Evolutionary conservation across 2,888 invertebrate genomes (phyloP).

Genomic region (Ochropleura plecta): DNA sequence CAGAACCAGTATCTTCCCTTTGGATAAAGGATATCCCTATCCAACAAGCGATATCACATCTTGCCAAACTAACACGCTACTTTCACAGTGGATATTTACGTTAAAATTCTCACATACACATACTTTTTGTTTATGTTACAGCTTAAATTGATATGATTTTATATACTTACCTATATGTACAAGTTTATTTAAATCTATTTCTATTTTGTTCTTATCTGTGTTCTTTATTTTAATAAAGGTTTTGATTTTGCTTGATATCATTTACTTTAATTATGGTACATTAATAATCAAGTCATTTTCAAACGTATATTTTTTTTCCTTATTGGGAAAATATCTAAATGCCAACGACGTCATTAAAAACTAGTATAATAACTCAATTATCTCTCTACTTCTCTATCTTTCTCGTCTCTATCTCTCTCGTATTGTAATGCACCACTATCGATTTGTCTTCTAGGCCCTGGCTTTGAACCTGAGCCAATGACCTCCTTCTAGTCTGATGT

Average conservation of each 20-base stretch:
- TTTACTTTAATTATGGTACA: background rate
- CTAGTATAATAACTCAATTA: background rate
- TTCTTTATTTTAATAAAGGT: background rate
- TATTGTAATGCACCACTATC: background rate
- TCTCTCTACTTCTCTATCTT: background rate
- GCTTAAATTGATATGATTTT: background rate
- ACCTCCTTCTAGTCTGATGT: conserved; percentile 74
- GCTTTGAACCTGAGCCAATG: conserved; percentile 73
- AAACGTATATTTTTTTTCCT: background rate
- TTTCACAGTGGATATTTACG: background rate
- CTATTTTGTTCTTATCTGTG: background rate
- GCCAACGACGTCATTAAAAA: background rate
- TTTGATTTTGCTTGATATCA: background rate
- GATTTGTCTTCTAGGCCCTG: conserved; percentile 50
- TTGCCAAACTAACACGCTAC: background rate
- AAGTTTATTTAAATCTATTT: background rate
- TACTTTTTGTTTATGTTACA: background rate
- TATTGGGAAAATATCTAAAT: background rate
- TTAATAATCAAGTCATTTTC: background rate
- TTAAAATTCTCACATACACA: background rate
- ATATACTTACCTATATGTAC: too few species aligned
- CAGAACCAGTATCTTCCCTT: too few species aligned
- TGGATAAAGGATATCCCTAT: too few species aligned
- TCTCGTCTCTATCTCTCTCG: background rate
- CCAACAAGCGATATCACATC: background rate